These are phyloP conservation scores for Coenobita brevimanus DNA, from an alignment of 1,140 invertebrate species.

Conservation along the genomic window DNA sequence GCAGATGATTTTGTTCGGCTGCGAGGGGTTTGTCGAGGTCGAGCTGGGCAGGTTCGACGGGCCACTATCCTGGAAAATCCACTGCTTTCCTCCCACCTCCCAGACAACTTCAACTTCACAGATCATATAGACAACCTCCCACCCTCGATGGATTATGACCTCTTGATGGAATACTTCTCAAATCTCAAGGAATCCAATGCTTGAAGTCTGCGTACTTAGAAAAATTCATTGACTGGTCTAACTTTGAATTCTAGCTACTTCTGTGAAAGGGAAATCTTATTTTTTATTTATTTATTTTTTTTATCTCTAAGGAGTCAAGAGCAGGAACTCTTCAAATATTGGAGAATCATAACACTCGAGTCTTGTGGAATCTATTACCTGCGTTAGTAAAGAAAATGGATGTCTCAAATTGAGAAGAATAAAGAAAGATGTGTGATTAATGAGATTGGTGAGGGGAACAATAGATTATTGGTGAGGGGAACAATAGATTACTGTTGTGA, in stretches of 20 bases:
- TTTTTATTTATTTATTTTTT: too few relatives aligned
- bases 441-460: too few relatives aligned
- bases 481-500: too few relatives aligned
- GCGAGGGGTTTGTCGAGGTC: slow-evolving; percentile 57
- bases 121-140: slow-evolving; percentile 89
- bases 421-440: too few relatives aligned
- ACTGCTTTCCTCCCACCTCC: slow-evolving; percentile 80
- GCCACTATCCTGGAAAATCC: slow-evolving; percentile 91
- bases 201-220: slow-evolving; percentile 70
- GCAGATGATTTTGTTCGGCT: slow-evolving; percentile 70
- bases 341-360: too few relatives aligned
- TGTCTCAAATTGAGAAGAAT: too few relatives aligned
- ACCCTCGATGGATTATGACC: slow-evolving; percentile 95
- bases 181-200: slow-evolving; percentile 91
- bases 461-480: too few relatives aligned
- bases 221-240: background rate
- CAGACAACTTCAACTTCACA: slow-evolving; percentile 93
- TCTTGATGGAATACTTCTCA: slow-evolving; percentile 98
- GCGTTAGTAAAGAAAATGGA: too few relatives aligned
- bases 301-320: too few relatives aligned
- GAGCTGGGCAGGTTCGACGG: slow-evolving; percentile 79
- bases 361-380: too few relatives aligned
- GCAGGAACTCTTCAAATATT: too few relatives aligned
- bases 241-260: background rate
- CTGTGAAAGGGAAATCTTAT: too few relatives aligned